Base-by-base conservation (phyloP, 2,797 vertebrate genomes). In the Thaleichthys pacificus region DNA sequence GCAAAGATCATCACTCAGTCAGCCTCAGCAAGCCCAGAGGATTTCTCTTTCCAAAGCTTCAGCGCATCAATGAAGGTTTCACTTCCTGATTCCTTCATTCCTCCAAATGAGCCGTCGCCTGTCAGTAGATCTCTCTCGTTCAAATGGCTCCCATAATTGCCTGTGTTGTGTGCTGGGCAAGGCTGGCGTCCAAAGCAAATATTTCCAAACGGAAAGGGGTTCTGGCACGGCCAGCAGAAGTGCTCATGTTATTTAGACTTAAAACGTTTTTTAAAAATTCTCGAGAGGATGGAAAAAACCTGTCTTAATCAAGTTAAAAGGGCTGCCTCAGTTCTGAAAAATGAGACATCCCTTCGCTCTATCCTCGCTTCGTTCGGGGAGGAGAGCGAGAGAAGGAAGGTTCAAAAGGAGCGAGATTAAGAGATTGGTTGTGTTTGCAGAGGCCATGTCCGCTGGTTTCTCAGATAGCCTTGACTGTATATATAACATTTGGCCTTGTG, bases 171-270 rank as follows among this genome's bases (percentile, higher is more conserved):
- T 85, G 89, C 89, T 86, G 89, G 86, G 88, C 80, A 86, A 84
- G 88, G 91, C 88, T 73, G 75, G 79, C 66, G 78, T 93, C 93
- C 91, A 93, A 92, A 91, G 87, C 90, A 93, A 93, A 94, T 93
- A 93, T 93, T 93, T 93, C 89, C 81, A 89, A 92, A 90, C 87
- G 92, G 93, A 93, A 93, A 92, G 79, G 87, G 89, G 85, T 89
- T 92, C 87, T 93, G 91, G 92, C 90, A 81, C 56, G 79, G 85
- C 83, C 80, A 56, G 68, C 77, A 88, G 82, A 89, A 86, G 85
- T 85, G 86, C 88, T 91, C 88, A 60, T 90, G 92, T 91, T 91
- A 90, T 92, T 92, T 91, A 76, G 90, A 87, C 82, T 91, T 92
- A 78, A 90, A 89, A 84, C 73, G 66, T 84, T 88, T 89, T 84